Base-by-base conservation (phyloP, 2,888 invertebrate species). In the Mesorhabditis spiculigera region DNA sequence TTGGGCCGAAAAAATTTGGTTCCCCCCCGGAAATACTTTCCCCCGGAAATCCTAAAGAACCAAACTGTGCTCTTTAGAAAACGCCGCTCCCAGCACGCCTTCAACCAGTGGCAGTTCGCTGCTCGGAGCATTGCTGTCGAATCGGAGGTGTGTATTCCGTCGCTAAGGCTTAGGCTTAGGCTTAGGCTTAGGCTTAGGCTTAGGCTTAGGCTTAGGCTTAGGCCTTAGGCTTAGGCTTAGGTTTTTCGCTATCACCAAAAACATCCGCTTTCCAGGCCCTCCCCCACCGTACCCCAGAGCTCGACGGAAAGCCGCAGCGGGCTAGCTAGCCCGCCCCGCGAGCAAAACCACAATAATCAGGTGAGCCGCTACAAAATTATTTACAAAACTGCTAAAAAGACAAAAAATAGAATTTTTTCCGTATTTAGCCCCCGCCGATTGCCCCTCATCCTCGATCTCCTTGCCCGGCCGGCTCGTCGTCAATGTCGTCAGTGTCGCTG, bases 221-320 rank as follows among this genome's bases (percentile, higher is more conserved):
- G 28, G 28, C 28, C 28, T 28, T 28, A 28, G 28, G 28, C 28
- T 50, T 50, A 50, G 58, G n/a, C 8, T 50, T 50, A 13, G n/a
- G n/a, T 50, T 50, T 50, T 50, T n/a, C 10, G 58, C 58, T 50
- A 50, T 50, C n/a, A 50, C 58, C 58, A 10, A 50, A 50, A 50
- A 1, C 28, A 28, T 28, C 28, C 28, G 28, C 28, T 28, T 28
- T 28, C 45, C 13, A 71, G 81, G 65, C 74, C 77, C 2, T 84
- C 83, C 42, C 84, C 84, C 1, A 74, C 81, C 5, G 83, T 84
- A 6, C 82, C 82, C 13, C 81, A 82, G 50, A 82, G 81, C 62
- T 68, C 82, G 42, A 84, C 84, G 4, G 85, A 84, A 71, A 77
- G 77, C 58, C 77, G 80, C 42, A 78, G 77, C 42, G 81, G 83